These are phyloP conservation scores for Myrmophylax atrothorax DNA, from an alignment of 2,113 vertebrate genomes.

Conservation along the genomic window DNA sequence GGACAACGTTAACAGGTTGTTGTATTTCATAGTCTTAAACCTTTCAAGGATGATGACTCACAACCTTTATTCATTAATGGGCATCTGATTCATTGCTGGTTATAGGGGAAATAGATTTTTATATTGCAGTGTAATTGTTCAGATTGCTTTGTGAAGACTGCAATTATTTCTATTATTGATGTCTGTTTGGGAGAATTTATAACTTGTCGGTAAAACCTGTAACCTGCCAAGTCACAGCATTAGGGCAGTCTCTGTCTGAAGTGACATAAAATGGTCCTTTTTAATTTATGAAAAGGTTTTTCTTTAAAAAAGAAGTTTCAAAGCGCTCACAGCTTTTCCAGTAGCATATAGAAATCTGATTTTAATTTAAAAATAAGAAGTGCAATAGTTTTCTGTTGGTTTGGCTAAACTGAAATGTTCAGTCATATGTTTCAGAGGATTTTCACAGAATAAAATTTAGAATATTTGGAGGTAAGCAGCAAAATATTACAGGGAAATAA, in stretches of 20 bases:
- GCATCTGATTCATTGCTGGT: constrained; percentile 9
- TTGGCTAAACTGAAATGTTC: background rate
- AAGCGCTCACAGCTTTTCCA: background rate
- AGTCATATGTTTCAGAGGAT: background rate
- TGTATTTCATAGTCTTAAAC: background rate
- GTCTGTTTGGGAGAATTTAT: background rate
- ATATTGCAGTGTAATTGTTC: constrained; percentile 15
- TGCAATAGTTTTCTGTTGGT: background rate
- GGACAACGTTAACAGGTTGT: background rate
- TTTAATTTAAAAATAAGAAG: background rate
- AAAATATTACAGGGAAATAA: background rate
- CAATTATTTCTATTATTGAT: constrained; percentile 43
- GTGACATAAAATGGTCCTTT: background rate
- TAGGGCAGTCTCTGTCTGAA: background rate
- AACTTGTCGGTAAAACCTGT: background rate
- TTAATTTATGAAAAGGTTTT: background rate
- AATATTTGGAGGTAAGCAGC: background rate
- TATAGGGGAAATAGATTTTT: constrained; percentile 26
- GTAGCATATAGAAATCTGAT: background rate
- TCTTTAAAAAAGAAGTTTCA: background rate
- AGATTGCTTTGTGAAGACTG: constrained; percentile 27
- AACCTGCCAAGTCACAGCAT: background rate
- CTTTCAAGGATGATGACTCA: constrained; percentile 26
- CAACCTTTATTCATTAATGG: constrained; percentile 33
- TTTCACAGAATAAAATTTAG: background rate